A percentile compares a stretch with the other conserved stretches of the same genome.
Conservation (phyloP, 1,140 invertebrate genomes). For the Euwallacea fornicatus region DNA sequence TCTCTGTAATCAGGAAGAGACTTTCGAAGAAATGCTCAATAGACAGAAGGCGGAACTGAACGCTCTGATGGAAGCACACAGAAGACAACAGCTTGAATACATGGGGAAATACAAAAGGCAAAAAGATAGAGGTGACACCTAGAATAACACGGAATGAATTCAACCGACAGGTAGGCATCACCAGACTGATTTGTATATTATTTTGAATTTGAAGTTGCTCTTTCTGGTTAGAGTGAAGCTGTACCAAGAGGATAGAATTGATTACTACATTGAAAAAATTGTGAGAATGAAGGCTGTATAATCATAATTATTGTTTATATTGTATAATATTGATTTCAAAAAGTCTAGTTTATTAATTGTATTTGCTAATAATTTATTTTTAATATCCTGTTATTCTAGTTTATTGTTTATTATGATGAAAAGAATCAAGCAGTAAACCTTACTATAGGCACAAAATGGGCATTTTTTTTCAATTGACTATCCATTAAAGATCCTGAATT, state of each 20-base stretch:
- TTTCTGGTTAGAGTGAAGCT: not conserved
- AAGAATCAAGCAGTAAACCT: conserved; percentile 31
- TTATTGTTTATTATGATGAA: conserved; percentile 37
- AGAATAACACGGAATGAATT: conserved; percentile 6
- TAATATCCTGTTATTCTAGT: conserved; percentile 39
- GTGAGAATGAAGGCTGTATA: conserved; percentile 51
- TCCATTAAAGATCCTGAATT: too few species aligned
- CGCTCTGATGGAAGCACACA: conserved; percentile 52
- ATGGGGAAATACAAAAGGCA: conserved; percentile 48
- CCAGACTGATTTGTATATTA: too few species aligned
- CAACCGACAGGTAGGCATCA: not conserved
- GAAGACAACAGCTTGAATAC: conserved; percentile 53
- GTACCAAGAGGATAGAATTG: conserved; percentile 23
- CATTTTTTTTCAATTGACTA: too few species aligned
- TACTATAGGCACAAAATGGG: conserved; percentile 16
- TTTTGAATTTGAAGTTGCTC: too few species aligned
- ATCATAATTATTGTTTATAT: conserved; percentile 49
- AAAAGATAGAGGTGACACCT: conserved; percentile 37
- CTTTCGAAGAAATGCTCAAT: conserved; percentile 54
- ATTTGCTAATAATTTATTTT: conserved; percentile 45
- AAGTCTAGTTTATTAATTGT: conserved; percentile 42
- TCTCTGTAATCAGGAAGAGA: conserved; percentile 47
- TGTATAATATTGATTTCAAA: conserved; percentile 48
- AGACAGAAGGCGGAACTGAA: conserved; percentile 53
- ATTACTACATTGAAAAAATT: conserved; percentile 37